Evolutionary conservation across 2,797 vertebrate species (phyloP), one percentile per base, ranked within the genome.

Genomic region (Pagetopsis macropterus): DNA sequence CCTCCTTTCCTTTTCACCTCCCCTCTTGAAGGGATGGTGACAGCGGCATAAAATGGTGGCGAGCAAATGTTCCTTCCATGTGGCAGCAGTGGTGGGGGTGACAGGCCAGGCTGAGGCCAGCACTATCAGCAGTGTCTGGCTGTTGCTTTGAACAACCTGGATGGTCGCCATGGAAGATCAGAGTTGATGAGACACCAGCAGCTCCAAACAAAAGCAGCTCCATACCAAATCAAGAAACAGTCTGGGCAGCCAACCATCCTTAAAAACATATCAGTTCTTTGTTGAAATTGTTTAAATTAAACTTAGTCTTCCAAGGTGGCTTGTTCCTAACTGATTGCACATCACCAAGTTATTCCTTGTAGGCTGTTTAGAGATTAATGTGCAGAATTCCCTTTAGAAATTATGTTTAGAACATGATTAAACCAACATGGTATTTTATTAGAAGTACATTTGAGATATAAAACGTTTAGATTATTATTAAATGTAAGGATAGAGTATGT

Each of bases 21-120:
- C 86, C 85, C 84, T 83, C 76, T 79, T 80, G 84, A 89, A 76
- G 87, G 85, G 82, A 84, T 90, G 84, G 81, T 77, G 88, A 90
- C 88, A 88, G 87, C 87, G 74, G 88, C 84, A 85, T 88, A 91
- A 93, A 93, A 93, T 90, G 90, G 92, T 87, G 88, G 91, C 64
- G 72, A 88, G 88, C 81, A 92, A 92, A 91, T 92, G 89, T 91
- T 87, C 88, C 89, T 91, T 93, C 89, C 92, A 91, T 92, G 92
- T 91, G 91, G 91, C 88, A 89, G 88, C 84, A 78, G 81, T 16
- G 68, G 87, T 67, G 85, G 85, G 84, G 86, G 82, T 82, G 89
- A 84, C 76, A 60, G 82, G 83, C 75, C 84, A 62, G 84, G 81
- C 80, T 66, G 80, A 84, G 91, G 83, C 85, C 81, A 78, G 78